Base-by-base conservation (phyloP, 2,113 vertebrate genomes). In the Saccopteryx bilineata region DNA sequence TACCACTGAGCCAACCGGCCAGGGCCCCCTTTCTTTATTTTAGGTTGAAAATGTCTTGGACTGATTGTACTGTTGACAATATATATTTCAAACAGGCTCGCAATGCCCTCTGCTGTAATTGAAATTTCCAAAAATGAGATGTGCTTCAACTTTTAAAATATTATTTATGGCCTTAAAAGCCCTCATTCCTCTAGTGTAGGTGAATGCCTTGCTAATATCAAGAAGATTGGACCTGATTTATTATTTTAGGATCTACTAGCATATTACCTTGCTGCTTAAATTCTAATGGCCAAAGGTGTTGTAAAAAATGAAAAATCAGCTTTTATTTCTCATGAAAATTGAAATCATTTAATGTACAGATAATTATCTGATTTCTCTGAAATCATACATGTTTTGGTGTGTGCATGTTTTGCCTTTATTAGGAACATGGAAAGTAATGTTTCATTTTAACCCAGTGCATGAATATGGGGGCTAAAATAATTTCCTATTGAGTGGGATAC, bases 61-160 rank as follows among this genome's bases (percentile, higher is more conserved):
- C 74, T 95, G 89, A 78, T 48, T n/a, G 24, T 46, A 2, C 72
- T 68, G 54, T 86, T 94, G 92, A 65, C 56, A 21, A 2, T 88
- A 24, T 66, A 14, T 71, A 50, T 93, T 82, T 80, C 84, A 78
- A 46, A 71, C n/a, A 79, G 78, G 23, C 54, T 31, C 61, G 46
- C 21, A 11, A 39, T 91, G 92, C 76, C 56, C 88, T 66, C 65
- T 79, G 28, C 39, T 89, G 61, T 82, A 21, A 88, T 68, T 21
- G 63, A 50, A 81, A 79, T 87, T 94, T 96, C 84, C 80, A 93
- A 83, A 96, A 97, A 94, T 86, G 96, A 96, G 80, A 91, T 88
- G 54, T 61, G 66, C 87, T 96, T 91, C 85, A 52, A 87, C 93
- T 75, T 97, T 96, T 54, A 66, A 84, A 96, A 50, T 19, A 31